phyloP scores from a whole-genome alignment of 2,113 vertebrate species.

The Menura novaehollandiae region DNA sequence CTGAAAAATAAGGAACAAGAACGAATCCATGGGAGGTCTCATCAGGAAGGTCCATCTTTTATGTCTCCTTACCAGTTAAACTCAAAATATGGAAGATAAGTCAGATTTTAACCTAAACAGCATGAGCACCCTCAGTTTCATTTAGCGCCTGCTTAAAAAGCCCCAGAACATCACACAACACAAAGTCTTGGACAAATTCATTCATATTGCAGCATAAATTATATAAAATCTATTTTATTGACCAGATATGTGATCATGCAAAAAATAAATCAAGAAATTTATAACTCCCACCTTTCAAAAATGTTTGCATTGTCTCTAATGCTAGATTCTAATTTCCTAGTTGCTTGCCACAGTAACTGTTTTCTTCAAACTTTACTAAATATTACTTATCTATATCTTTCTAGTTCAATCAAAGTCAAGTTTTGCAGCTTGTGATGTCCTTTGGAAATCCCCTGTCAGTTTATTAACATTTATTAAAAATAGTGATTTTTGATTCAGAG shows the following conservation, averaged over 20 bases:
- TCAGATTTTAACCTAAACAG: neutral
- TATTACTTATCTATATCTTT: neutral
- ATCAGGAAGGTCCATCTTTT: neutral
- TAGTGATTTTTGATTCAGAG: neutral
- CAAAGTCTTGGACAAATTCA: neutral
- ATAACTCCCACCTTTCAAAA: neutral
- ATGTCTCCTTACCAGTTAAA: neutral
- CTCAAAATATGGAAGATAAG: neutral
- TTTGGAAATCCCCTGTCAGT: neutral
- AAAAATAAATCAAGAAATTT: neutral
- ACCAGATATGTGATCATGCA: neutral
- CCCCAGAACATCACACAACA: neutral
- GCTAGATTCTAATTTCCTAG: neutral
- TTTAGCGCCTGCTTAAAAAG: neutral
- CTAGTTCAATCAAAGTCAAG: neutral
- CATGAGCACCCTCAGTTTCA: neutral
- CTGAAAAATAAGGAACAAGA: neutral
- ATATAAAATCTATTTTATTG: neutral
- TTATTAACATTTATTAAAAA: neutral
- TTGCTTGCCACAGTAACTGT: neutral
- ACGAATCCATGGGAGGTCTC: neutral
- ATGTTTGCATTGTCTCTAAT: neutral
- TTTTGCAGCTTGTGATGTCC: neutral
- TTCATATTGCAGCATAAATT: neutral
- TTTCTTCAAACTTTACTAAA: neutral